Evolutionary conservation across 2,113 vertebrate genomes (phyloP).

Genomic region (Peromyscus leucopus): DNA sequence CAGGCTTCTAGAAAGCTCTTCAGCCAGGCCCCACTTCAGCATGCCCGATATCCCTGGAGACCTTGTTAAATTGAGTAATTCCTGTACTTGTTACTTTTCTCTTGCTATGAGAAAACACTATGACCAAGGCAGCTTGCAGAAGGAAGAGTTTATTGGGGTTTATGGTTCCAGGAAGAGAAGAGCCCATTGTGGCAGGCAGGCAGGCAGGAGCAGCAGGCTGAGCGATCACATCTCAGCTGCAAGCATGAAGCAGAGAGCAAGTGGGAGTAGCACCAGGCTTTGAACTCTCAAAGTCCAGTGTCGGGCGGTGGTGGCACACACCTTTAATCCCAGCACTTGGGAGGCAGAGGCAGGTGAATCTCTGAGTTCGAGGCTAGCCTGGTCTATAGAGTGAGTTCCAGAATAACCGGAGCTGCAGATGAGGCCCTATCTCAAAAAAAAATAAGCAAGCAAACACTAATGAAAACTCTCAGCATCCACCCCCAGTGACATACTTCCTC

Average conservation of each 20-base stretch:
- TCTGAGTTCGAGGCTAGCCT: background rate
- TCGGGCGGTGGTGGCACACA: accelerated
- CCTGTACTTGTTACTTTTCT: background rate
- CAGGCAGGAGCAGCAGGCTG: background rate
- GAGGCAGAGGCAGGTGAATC: background rate
- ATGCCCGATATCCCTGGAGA: background rate
- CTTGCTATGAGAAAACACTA: background rate
- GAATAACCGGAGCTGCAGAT: background rate
- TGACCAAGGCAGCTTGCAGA: background rate
- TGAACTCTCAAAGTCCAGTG: background rate
- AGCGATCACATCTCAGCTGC: background rate
- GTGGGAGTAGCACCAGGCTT: background rate
- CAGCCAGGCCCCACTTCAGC: background rate
- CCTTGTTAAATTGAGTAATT: background rate
- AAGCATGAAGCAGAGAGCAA: background rate
- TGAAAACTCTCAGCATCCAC: background rate
- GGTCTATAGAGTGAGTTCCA: background rate
- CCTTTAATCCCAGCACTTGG: background rate
- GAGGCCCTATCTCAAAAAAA: background rate
- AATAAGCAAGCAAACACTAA: background rate
- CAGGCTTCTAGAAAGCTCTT: background rate
- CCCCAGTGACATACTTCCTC: background rate
- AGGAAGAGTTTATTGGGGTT: background rate
- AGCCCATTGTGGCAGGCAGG: background rate
- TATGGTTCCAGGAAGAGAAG: background rate